Evolutionary conservation across 2,888 invertebrate species (phyloP), one percentile per base, ranked within the genome.

Genomic region (Tineola bisselliella): DNA sequence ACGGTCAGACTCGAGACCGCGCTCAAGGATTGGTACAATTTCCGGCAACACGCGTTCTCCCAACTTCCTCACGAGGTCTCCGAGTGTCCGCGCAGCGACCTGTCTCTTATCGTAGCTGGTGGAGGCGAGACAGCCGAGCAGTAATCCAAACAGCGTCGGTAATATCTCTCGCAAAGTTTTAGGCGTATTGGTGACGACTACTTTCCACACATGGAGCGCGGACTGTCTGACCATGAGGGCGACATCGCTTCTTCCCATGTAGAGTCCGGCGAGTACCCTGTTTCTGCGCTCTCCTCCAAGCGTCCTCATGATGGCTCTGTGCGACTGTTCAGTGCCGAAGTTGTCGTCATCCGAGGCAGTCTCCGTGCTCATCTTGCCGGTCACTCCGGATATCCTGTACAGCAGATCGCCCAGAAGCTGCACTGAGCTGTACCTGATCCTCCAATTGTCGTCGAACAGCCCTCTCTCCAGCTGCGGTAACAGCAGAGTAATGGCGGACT

Each of bases 341-440:
- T 99, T 99, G 75, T 99, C 99, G 76, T 99, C 99, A 77, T 99
- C 99, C 66, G 94, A 95, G 0, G 97, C 97, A 0, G 97, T 98
- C 82, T 98, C 98, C 0, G 99, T 99, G 38, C 97, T 97, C 98
- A 99, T 99, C 87, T 99, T 99, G 61, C 99, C 99, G 30, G 97
- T 94, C 0, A 99, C 98, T 59, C 98, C 99, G 1, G 98, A 98
- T 66, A 99, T 95, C 63, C 97, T 92, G 81, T 98, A 99, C 19
- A 99, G 84, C 59, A 99, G 87, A 78, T 99, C 99, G 12, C 99
- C 99, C 38, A 99, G 84, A 30, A 99, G 87, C 76, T 98, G 98
- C 6, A 99, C 97, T 0, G 97, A 97, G 69, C 97, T 94, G 79
- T 91, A 95, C 64, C 99, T 88, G 68, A 99, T 99, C 61, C 99